Percentiles rank a stretch among this genome's conserved stretches.
phyloP scores from a whole-genome alignment of 2,888 invertebrate species.

The Druceiella hillmani region DNA sequence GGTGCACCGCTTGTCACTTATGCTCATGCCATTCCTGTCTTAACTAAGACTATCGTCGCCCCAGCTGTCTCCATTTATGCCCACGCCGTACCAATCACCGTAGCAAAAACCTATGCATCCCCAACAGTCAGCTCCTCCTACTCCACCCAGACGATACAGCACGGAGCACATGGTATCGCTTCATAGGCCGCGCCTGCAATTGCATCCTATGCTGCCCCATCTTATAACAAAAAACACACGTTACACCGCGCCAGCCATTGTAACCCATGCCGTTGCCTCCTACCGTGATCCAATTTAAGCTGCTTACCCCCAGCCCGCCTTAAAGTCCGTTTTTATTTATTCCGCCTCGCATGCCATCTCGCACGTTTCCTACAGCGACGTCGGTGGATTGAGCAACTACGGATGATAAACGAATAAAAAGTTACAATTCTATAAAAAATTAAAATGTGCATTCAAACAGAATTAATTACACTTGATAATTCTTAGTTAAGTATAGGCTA shows the following conservation, averaged over 20 bases:
- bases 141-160: constrained; percentile 2
- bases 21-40: too few species aligned
- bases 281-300: too few species aligned
- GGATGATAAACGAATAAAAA: too few species aligned
- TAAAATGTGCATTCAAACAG: too few species aligned
- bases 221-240: constrained; percentile 30
- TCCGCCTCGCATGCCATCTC: constrained; percentile 56
- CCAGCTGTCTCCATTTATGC: constrained; percentile 19
- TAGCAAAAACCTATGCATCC: too few species aligned
- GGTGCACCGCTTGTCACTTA: too few species aligned
- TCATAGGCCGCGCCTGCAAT: constrained; percentile 24
- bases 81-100: constrained; percentile 12
- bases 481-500: too few species aligned
- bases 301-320: constrained; percentile 33
- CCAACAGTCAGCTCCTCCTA: constrained; percentile 7
- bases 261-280: constrained; percentile 30
- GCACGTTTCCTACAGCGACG: constrained; percentile 59
- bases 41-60: too few species aligned
- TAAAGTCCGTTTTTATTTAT: constrained; percentile 44
- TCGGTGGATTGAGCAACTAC: constrained; percentile 56
- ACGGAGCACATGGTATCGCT: constrained; percentile 12
- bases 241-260: constrained; percentile 32
- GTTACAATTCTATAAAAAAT: too few species aligned
- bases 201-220: constrained; percentile 30
- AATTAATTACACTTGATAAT: too few species aligned